Evolutionary conservation across 2,888 invertebrate species (phyloP).

Genomic region (Amblyjoppa fuscipennis): DNA sequence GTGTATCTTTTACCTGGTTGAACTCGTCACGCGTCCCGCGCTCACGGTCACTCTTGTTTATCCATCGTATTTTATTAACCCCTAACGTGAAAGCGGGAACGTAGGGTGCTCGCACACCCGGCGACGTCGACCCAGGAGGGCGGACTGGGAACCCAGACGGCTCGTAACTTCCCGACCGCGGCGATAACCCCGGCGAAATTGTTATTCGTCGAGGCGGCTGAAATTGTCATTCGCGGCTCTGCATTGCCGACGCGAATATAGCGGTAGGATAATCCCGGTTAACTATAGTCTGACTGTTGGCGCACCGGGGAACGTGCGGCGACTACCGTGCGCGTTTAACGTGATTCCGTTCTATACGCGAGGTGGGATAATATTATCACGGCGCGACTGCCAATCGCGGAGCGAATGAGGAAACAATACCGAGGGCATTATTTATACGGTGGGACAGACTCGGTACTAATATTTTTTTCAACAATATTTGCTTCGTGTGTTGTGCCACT

Average conservation of each 20-base stretch:
- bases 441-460: background rate
- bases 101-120: background rate
- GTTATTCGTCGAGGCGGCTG: slow-evolving; percentile 49
- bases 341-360: background rate
- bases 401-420: background rate
- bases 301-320: background rate
- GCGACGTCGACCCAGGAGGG: background rate
- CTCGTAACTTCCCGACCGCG: slow-evolving; percentile 50
- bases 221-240: slow-evolving; percentile 2
- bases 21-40: slow-evolving; percentile 18
- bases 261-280: background rate
- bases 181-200: slow-evolving; percentile 55
- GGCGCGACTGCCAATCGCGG: background rate
- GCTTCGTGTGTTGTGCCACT: background rate
- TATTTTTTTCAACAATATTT: background rate
- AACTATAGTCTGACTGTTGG: background rate
- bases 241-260: background rate
- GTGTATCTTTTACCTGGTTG: background rate
- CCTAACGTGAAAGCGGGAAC: slow-evolving; percentile 46
- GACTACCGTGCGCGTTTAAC: background rate
- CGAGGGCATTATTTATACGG: background rate
- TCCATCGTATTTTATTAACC: slow-evolving; percentile 60
- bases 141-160: background rate
- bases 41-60: slow-evolving; percentile 42
- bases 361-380: background rate